phyloP scores from a whole-genome alignment of 2,888 invertebrate genomes.

The Nymphalis urticae region DNA sequence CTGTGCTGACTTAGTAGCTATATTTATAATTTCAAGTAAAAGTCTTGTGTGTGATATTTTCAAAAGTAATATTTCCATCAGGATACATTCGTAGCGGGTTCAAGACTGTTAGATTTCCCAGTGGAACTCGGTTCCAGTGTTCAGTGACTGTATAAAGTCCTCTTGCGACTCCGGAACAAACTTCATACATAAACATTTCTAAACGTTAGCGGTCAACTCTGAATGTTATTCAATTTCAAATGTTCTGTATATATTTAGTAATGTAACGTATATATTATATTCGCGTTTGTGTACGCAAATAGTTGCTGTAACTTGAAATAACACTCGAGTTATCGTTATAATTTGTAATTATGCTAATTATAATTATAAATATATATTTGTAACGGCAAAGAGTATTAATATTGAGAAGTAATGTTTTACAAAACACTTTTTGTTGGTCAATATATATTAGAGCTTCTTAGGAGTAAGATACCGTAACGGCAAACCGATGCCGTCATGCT shows the following conservation, averaged over 20 bases:
- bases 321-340: not conserved
- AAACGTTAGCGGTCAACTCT: slow-evolving; percentile 18
- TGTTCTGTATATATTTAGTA: not conserved
- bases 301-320: not conserved
- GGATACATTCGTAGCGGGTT: slow-evolving; percentile 27
- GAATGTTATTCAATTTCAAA: slow-evolving; percentile 11
- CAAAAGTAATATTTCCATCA: slow-evolving; percentile 15
- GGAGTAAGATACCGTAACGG: too few relatives aligned
- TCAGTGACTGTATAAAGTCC: slow-evolving; percentile 32
- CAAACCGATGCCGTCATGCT: too few relatives aligned
- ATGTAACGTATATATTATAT: too few relatives aligned
- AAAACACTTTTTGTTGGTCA: too few relatives aligned
- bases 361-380: too few relatives aligned
- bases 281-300: not conserved
- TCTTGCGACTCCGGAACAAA: slow-evolving; percentile 27
- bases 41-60: slow-evolving; percentile 1
- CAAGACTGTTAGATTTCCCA: slow-evolving; percentile 38
- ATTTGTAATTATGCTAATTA: too few relatives aligned
- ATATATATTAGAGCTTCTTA: too few relatives aligned
- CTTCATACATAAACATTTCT: slow-evolving; percentile 32
- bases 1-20: too few relatives aligned
- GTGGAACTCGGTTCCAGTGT: slow-evolving; percentile 24
- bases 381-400: too few relatives aligned
- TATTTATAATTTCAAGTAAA: not conserved
- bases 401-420: too few relatives aligned